Conservation (phyloP, 2,888 invertebrate genomes). For the Zhengitettix transpicula region DNA sequence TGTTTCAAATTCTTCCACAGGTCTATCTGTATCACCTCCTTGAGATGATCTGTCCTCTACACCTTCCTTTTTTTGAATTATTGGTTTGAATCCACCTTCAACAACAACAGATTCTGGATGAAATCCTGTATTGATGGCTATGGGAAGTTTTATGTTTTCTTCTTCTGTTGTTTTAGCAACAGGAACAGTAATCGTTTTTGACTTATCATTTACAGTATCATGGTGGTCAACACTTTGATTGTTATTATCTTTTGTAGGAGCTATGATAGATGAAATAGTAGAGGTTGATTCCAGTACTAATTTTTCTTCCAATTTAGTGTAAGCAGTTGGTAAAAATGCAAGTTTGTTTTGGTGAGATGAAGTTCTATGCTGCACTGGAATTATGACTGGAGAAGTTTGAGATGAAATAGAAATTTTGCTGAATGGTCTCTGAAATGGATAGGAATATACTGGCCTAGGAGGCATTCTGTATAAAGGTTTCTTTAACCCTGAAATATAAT, state of each 20-base stretch:
- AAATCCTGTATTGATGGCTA: constrained; percentile 45
- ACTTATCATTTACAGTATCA: too few relatives aligned
- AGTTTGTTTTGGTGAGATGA: background rate
- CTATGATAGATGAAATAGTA: too few relatives aligned
- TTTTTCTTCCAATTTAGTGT: too few relatives aligned
- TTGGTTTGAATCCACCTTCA: constrained; percentile 72
- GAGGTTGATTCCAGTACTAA: too few relatives aligned
- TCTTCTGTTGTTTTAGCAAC: background rate
- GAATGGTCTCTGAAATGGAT: background rate
- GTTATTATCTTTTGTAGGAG: too few relatives aligned
- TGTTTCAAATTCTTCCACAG: constrained; percentile 32
- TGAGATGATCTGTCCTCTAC: constrained; percentile 29
- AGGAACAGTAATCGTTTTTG: too few relatives aligned
- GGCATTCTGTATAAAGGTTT: constrained; percentile 10
- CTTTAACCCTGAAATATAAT: constrained; percentile 5
- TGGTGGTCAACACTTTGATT: too few relatives aligned
- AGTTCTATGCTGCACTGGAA: background rate
- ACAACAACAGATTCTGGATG: constrained; percentile 65
- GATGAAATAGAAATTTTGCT: background rate
- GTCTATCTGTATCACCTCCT: constrained; percentile 18
- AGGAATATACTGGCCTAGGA: background rate
- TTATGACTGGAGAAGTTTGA: background rate
- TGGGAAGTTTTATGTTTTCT: background rate
- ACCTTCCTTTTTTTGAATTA: constrained; percentile 36
- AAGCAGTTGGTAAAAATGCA: too few relatives aligned